Percentiles rank a stretch among this genome's conserved stretches.
Evolutionary conservation across 2,888 invertebrate species (phyloP).

Genomic region (Mongoloraphidia duomilia): DNA sequence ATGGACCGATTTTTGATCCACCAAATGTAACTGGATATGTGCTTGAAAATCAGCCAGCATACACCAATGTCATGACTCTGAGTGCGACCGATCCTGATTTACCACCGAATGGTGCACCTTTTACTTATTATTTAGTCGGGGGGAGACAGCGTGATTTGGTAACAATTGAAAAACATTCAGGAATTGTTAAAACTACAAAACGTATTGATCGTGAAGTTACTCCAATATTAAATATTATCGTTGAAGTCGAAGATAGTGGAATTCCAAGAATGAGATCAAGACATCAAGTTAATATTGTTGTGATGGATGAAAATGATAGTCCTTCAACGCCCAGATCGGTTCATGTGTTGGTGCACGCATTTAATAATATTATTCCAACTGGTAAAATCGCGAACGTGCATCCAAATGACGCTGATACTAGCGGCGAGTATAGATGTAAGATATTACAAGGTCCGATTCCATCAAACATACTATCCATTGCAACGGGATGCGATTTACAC

Average conservation of each 20-base stretch:
- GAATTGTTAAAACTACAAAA: slow-evolving; percentile 61
- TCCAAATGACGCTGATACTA: slow-evolving; percentile 83
- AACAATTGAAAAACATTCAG: slow-evolving; percentile 64
- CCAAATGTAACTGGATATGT: slow-evolving; percentile 60
- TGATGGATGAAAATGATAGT: slow-evolving; percentile 82
- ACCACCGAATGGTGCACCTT: slow-evolving; percentile 83
- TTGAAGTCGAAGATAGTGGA: slow-evolving; percentile 83
- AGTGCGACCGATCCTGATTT: slow-evolving; percentile 79
- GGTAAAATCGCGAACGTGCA: slow-evolving; percentile 84
- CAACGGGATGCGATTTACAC: slow-evolving; percentile 64
- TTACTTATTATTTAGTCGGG: slow-evolving; percentile 63
- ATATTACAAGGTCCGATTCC: slow-evolving; percentile 50
- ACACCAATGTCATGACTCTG: slow-evolving; percentile 71
- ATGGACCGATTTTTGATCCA: slow-evolving; percentile 71
- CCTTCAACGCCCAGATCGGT: slow-evolving; percentile 74
- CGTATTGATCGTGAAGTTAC: slow-evolving; percentile 71
- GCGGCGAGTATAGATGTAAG: slow-evolving; percentile 78
- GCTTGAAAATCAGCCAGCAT: slow-evolving; percentile 74
- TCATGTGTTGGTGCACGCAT: slow-evolving; percentile 62
- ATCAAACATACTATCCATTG: slow-evolving; percentile 50
- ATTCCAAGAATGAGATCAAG: slow-evolving; percentile 69
- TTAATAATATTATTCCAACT: slow-evolving; percentile 57
- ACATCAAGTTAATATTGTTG: slow-evolving; percentile 57
- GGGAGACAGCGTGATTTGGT: slow-evolving; percentile 65
- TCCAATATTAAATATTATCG: slow-evolving; percentile 55